Evolutionary conservation across 2,888 invertebrate genomes (phyloP), one percentile per base, ranked within the genome.

Genomic region (Drosophila anomelani): DNA sequence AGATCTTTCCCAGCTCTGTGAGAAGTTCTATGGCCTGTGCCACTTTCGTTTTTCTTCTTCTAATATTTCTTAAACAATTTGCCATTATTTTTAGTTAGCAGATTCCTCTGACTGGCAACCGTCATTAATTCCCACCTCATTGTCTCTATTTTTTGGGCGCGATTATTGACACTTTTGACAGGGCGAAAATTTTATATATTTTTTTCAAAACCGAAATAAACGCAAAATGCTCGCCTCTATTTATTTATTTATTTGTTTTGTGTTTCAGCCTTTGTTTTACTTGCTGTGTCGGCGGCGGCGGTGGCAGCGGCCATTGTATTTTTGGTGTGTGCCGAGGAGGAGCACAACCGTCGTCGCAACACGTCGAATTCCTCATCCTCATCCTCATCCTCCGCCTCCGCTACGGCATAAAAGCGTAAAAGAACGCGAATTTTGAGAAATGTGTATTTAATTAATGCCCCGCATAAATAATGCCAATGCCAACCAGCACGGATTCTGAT

Each of bases 141-240:
- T 89, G 88, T 80, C 76, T 26, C 17, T 36, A 34, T 53, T 74
- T 71, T 59, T 68, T 60, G 57, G 49, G 55, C 63, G 64, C 64
- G 49, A 47, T 56, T 88, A 90, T 85, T 85, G 85, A 85, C 85
- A 90, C 64, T 73, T 90, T 86, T 85, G 90, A 88, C 89, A 77
- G 51, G 64, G 29, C 41, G 39, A 43, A 68, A 75, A 55, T 66
- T 64, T 61, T 78, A 61, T 60, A 59, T 47, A 56, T 51, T 46
- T 26, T 41, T 26, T 26, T 46, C 15, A 36, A 47, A 46, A 38
- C 38, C 53, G 32, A 56, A 56, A 55, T 51, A 46, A 47, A 39
- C 60, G 68, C 26, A 17, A 44, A 39, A 61, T 49, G 75, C 17
- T 55, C 26, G 55, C 29, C 53, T 64, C 49, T 75, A 61, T 80